Conservation (phyloP, 2,888 invertebrate species). For the Chrysolina americana region DNA sequence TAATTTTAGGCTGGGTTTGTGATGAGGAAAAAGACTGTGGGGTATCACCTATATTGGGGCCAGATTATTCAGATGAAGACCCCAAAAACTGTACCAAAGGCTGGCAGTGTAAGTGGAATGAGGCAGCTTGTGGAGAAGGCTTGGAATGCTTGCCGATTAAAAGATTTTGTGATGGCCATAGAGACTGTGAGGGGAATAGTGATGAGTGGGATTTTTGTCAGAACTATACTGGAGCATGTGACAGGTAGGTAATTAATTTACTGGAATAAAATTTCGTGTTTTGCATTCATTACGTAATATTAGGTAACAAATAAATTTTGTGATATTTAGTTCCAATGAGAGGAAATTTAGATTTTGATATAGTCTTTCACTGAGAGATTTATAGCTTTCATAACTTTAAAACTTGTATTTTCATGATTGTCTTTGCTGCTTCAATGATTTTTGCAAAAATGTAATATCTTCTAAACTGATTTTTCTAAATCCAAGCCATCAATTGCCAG, state of each 20-base stretch:
- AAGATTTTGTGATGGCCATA: conserved; percentile 78
- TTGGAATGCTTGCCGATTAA: conserved; percentile 75
- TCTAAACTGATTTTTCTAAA: too few species aligned
- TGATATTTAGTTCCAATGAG: too few species aligned
- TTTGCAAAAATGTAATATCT: too few species aligned
- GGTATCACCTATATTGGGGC: conserved; percentile 67
- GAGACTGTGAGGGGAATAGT: conserved; percentile 79
- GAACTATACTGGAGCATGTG: conserved; percentile 64
- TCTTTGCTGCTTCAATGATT: too few species aligned
- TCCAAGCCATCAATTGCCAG: too few species aligned
- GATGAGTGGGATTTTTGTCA: conserved; percentile 83
- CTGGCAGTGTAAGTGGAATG: conserved; percentile 78
- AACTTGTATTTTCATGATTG: too few species aligned
- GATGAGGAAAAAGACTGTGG: conserved; percentile 59
- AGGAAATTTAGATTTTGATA: too few species aligned
- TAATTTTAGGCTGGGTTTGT: conserved; percentile 51
- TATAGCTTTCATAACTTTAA: too few species aligned
- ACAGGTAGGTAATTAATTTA: conserved; percentile 42
- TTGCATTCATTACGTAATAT: too few species aligned
- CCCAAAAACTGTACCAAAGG: conserved; percentile 75
- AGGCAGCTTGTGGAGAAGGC: conserved; percentile 77
- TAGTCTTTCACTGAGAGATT: too few species aligned
- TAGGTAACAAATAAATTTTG: too few species aligned
- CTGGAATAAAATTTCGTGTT: too few species aligned
- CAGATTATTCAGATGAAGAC: conserved; percentile 81